These are phyloP conservation scores for Onychostoma macrolepis DNA, from an alignment of 2,113 vertebrate genomes.

Conservation along the genomic window DNA sequence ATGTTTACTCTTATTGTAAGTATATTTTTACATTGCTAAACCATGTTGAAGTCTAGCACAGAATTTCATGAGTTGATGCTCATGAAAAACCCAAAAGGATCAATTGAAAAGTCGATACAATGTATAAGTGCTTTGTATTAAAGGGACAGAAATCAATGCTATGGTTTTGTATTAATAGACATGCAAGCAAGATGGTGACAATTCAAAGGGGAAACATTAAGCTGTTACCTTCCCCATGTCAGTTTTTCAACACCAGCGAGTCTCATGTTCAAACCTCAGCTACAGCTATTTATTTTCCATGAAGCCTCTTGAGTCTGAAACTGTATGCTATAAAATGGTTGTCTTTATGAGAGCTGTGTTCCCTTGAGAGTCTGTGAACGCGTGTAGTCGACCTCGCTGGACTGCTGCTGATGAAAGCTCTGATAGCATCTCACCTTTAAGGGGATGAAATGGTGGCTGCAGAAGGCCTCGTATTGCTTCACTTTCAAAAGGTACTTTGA, in stretches of 20 bases:
- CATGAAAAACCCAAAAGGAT: slow-evolving; percentile 52
- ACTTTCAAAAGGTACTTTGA: slow-evolving; percentile 34
- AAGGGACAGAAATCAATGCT: slow-evolving; percentile 53
- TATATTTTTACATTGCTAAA: not conserved
- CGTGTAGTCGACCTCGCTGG: not conserved
- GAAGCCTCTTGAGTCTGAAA: not conserved
- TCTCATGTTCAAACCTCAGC: not conserved
- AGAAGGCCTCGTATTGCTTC: slow-evolving; percentile 27
- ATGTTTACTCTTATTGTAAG: no score
- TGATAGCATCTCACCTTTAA: slow-evolving; percentile 50
- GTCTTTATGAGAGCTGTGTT: slow-evolving; percentile 4
- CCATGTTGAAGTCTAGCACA: slow-evolving; percentile 28
- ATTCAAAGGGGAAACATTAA: slow-evolving; percentile 44
- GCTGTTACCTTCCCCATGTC: slow-evolving; percentile 13
- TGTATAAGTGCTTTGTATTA: slow-evolving; percentile 49
- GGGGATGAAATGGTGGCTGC: slow-evolving; percentile 31
- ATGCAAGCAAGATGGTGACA: slow-evolving; percentile 30
- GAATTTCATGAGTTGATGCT: slow-evolving; percentile 2
- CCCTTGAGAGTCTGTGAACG: slow-evolving; percentile 10
- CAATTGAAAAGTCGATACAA: slow-evolving; percentile 57
- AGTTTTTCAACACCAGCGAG: not conserved
- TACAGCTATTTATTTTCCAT: slow-evolving; percentile 13
- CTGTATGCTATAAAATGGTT: not conserved
- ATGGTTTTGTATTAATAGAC: slow-evolving; percentile 52
- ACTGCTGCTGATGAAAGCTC: slow-evolving; percentile 34